Conservation (phyloP, 92 coral and sea anemone species). For the Ricordea florida region DNA sequence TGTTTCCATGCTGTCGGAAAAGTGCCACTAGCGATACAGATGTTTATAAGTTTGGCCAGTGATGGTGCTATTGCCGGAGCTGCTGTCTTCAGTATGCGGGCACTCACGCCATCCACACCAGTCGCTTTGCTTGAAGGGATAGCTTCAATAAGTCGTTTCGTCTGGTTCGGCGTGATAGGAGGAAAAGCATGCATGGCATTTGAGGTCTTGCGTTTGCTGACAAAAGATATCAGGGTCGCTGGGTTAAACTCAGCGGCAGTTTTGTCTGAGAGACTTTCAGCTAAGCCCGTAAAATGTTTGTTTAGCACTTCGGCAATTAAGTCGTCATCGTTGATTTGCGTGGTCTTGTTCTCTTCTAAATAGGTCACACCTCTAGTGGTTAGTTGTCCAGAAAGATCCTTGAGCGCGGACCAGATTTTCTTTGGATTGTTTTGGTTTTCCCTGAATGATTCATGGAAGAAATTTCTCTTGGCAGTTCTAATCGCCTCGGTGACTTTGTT, state of each 20-base stretch:
- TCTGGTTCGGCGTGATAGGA: not conserved
- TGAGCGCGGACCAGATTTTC: conserved; percentile 34
- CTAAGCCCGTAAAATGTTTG: not conserved
- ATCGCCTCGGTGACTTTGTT: conserved; percentile 25
- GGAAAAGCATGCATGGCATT: conserved; percentile 10
- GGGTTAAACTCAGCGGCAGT: not conserved
- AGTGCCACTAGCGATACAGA: conserved; percentile 25
- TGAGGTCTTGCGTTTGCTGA: conserved; percentile 1
- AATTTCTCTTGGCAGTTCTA: conserved; percentile 30
- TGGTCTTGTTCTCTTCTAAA: not conserved
- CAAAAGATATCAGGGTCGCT: conserved; percentile 1
- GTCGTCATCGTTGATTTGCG: no score
- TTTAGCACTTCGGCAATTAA: no score
- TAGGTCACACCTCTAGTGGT: conserved; percentile 9
- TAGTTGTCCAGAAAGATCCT: conserved; percentile 16
- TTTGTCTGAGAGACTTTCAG: conserved; percentile 9
- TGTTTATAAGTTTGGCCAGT: conserved; percentile 28
- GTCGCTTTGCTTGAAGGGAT: conserved; percentile 52
- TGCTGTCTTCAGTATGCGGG: conserved; percentile 42
- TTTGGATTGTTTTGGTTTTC: conserved; percentile 25
- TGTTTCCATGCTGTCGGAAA: conserved; percentile 28
- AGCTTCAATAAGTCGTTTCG: conserved; percentile 18
- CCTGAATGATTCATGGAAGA: conserved; percentile 25
- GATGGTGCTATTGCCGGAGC: conserved; percentile 55
- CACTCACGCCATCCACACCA: conserved; percentile 25